Evolutionary conservation across 2,797 vertebrate genomes (phyloP).

Genomic region (Macroramphosus scolopax): DNA sequence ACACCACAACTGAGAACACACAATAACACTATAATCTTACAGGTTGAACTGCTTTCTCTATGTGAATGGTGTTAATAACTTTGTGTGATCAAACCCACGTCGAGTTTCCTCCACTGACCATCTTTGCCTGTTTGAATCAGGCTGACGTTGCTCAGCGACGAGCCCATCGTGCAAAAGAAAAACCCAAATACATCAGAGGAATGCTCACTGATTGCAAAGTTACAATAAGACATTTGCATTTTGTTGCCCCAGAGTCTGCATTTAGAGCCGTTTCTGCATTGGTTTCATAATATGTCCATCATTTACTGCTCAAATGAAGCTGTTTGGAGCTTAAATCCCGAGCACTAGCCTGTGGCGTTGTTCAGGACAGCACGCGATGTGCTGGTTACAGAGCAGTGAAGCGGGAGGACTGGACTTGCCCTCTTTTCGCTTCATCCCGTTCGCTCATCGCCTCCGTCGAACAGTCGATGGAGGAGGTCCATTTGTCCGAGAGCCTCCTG

Average conservation of each 20-base stretch:
- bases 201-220: slow-evolving; percentile 62
- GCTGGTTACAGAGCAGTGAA: slow-evolving; percentile 62
- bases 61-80: slow-evolving; percentile 42
- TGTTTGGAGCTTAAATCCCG: slow-evolving; percentile 47
- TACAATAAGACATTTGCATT: too few species aligned
- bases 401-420: slow-evolving; percentile 53
- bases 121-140: slow-evolving; percentile 49
- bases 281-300: slow-evolving; percentile 25
- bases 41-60: slow-evolving; percentile 50
- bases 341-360: slow-evolving; percentile 53
- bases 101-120: slow-evolving; percentile 69
- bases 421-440: slow-evolving; percentile 53
- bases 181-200: too few species aligned
- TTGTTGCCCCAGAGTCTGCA: too few species aligned
- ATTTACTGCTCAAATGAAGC: slow-evolving; percentile 44
- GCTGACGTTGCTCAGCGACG: slow-evolving; percentile 24
- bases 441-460: slow-evolving; percentile 46
- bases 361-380: slow-evolving; percentile 56
- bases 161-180: slow-evolving; percentile 19
- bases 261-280: slow-evolving; percentile 2
- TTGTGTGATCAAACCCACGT: slow-evolving; percentile 72
- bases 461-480: slow-evolving; percentile 20
- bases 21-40: slow-evolving; percentile 19
- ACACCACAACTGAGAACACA: slow-evolving; percentile 21
- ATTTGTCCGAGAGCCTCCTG: slow-evolving; percentile 50